A percentile compares a stretch with the other conserved stretches of the same genome.
Conservation (phyloP, 1,140 invertebrate genomes). For the Agrypnia vestita region DNA sequence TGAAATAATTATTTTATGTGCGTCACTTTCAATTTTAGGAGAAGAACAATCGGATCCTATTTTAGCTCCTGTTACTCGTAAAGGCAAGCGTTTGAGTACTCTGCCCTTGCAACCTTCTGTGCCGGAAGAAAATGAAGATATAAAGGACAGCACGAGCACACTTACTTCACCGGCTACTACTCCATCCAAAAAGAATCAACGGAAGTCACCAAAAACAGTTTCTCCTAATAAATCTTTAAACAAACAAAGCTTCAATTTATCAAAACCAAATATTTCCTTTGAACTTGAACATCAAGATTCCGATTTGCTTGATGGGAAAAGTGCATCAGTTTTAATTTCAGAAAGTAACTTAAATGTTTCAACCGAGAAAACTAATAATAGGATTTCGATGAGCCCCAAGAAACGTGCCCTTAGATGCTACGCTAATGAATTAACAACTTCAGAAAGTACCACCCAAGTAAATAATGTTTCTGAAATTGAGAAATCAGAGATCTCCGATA, state of each 20-base stretch:
- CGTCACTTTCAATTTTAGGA: conserved; percentile 41
- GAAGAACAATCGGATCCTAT: conserved; percentile 43
- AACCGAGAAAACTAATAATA: background rate
- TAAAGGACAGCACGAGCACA: background rate
- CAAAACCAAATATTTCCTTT: background rate
- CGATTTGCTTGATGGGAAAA: no score
- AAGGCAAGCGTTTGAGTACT: conserved; percentile 53
- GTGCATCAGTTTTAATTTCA: background rate
- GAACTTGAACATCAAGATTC: background rate
- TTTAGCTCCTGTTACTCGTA: conserved; percentile 31
- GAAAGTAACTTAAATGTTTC: background rate
- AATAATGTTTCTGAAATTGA: background rate
- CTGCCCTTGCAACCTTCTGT: conserved; percentile 51
- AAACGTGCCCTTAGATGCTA: background rate
- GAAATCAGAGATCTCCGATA: background rate
- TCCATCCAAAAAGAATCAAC: background rate
- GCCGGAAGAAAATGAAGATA: conserved; percentile 55
- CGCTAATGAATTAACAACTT: background rate
- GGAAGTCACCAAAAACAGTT: conserved; percentile 2
- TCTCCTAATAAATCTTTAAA: background rate
- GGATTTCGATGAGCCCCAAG: background rate
- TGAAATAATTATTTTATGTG: no score
- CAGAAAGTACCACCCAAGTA: background rate
- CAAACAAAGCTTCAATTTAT: background rate
- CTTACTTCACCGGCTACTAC: background rate